Percentiles rank a stretch among this genome's conserved stretches.
These are phyloP conservation scores for Pollachius pollachius DNA, from an alignment of 2,113 vertebrate species.

Conservation along the genomic window DNA sequence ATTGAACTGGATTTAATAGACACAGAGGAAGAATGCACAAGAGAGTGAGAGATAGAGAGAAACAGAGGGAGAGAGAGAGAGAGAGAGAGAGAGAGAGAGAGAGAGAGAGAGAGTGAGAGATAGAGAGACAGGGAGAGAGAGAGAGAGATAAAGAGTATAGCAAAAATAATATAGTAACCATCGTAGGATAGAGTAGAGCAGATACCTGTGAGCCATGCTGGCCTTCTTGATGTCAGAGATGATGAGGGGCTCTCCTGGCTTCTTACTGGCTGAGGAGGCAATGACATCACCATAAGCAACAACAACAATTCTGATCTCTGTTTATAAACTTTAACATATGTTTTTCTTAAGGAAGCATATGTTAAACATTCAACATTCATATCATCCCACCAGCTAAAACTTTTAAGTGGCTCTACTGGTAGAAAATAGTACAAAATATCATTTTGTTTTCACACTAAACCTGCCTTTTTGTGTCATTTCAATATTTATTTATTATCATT, in stretches of 20 bases:
- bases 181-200: neutral
- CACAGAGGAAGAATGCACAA: no score
- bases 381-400: no score
- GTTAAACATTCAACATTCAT: no score
- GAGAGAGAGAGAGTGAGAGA: neutral
- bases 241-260: constrained; percentile 89
- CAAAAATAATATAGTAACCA: neutral
- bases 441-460: no score
- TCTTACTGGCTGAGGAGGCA: constrained; percentile 83
- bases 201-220: constrained; percentile 93
- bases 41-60: neutral
- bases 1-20: no score
- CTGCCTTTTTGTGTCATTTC: no score
- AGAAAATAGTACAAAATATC: no score
- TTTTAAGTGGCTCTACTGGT: no score
- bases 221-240: constrained; percentile 98
- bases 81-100: neutral
- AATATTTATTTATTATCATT: no score
- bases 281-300: constrained; percentile 11
- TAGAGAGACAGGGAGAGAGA: neutral
- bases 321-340: no score
- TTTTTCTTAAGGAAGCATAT: no score
- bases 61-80: constrained; percentile 1
- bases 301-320: neutral
- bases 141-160: neutral